Percentiles rank a stretch among this genome's conserved stretches.
Conservation (phyloP, 2,888 invertebrate genomes). For the Drosophila melanosoma region DNA sequence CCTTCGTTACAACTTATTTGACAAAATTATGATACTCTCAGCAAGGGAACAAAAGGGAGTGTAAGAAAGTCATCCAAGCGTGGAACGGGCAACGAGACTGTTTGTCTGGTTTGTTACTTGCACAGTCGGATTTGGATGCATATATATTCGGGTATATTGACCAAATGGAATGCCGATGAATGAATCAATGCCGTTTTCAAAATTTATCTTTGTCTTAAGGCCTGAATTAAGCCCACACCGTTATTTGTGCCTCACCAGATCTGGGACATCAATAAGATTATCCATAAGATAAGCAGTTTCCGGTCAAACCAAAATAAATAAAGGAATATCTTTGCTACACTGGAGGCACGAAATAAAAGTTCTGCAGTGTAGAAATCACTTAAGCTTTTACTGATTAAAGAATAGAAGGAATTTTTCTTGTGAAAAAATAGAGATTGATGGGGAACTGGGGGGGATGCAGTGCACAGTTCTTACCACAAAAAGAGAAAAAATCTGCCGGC, state of each 20-base stretch:
- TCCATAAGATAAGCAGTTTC: slow-evolving; percentile 82
- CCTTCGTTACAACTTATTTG: not conserved
- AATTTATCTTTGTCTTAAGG: slow-evolving; percentile 66
- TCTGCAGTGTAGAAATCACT: not conserved
- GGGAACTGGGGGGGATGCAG: not conserved
- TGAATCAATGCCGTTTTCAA: slow-evolving; percentile 68
- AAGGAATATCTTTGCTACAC: slow-evolving; percentile 51
- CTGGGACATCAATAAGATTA: slow-evolving; percentile 79
- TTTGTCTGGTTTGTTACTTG: slow-evolving; percentile 37
- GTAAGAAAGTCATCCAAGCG: slow-evolving; percentile 4
- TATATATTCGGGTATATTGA: slow-evolving; percentile 23
- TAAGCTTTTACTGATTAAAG: not conserved
- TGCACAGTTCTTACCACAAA: not conserved
- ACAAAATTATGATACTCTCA: slow-evolving; percentile 2
- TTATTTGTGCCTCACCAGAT: slow-evolving; percentile 58
- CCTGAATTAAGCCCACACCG: slow-evolving; percentile 67
- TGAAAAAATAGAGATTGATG: not conserved
- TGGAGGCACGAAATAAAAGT: slow-evolving; percentile 25
- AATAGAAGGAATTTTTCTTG: not conserved
- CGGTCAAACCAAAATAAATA: slow-evolving; percentile 74
- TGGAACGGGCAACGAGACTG: slow-evolving; percentile 33
- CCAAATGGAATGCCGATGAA: slow-evolving; percentile 63
- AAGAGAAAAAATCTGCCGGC: not conserved
- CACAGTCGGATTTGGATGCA: slow-evolving; percentile 6
- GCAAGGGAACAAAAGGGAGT: not conserved